Base-by-base conservation (phyloP, 2,113 vertebrate species). In the Proteles cristata region DNA sequence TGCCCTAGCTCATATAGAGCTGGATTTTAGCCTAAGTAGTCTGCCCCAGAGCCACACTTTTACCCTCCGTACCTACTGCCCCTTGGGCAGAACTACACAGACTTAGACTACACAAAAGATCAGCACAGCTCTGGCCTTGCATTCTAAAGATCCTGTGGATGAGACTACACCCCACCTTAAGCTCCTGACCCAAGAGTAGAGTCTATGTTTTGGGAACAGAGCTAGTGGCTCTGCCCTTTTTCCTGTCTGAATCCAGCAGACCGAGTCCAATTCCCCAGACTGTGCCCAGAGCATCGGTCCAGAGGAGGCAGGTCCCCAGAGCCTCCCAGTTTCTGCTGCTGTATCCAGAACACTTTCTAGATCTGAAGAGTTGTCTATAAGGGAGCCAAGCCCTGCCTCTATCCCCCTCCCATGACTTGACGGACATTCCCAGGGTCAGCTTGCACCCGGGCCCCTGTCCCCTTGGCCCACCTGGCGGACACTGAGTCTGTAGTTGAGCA, bases 401-500 rank as follows among this genome's bases (percentile, higher is more conserved):
- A 71, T 26, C 45, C 39, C 71, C 84, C 31, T 39, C 43, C 63
- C 69, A 50, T 23, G 71, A 58, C 71, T 39, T 15, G 17, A 35
- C 19, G 50, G 82, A 31, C 53, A 83, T 55, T 55, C 83, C 82
- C 69, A 53, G 87, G 45, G 58, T n/a, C 79, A 69, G 74, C 61
- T 73, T 55, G 69, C 15, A 43, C 73, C 73, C 12, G 1, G 28
- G 58, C 58, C 65, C 87, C 65, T 8, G 31, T 61, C 31, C 58
- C 88, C n/a, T 19, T 19, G 61, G 53, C 98, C 98, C 99, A 99
- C 99, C 99, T 99, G 99, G 45, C 98, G 98, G 85, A 99, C 97
- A 91, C 99, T 99, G 96, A 99, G 98, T 98, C 99, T 99, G 98
- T 99, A 99, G 95, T 99, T 99, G 53, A 99, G 99, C 96, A 99